Evolutionary conservation across 2,797 vertebrate genomes (phyloP), one percentile per base, ranked within the genome.

Genomic region (Rhinella marina): DNA sequence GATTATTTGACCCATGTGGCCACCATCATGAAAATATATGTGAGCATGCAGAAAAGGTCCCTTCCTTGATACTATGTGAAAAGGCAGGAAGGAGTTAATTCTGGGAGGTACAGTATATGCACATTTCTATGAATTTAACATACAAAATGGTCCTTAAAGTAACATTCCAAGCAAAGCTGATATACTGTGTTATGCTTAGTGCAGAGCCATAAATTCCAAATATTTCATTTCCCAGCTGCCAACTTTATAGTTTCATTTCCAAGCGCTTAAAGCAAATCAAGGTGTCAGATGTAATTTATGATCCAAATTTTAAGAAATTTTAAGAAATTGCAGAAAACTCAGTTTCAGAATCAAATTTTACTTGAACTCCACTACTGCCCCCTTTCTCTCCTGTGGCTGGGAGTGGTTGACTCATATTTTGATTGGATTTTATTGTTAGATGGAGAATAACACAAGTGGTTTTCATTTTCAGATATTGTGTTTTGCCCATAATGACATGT

Each of bases 151-250:
- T 41, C 41, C 41, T 41, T 41, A 41, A 41, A 41, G 41, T 5
- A 41, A 41, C 41, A 41, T 41, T 41, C 41, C 41, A 41, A 41
- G 41, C 41, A 41, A 41, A 41, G 5, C 41, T 41, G 5, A 41
- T 41, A 41, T 41, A 41, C 5, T 41, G 41, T 41, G 41, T 41
- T 41, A 41, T 41, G 41, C 41, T 41, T 41, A 41, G 41, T 41
- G 41, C 41, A 41, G 41, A 41, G 56, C 52, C 54, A 21, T 84
- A 64, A 70, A 29, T 84, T 84, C 82, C 52, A 84, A 41, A 84
- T 72, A 84, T 84, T 84, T 54, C 50, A 73, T 84, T 84, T 84
- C 54, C 17, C 68, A 64, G 72, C 72, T 76, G 72, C 57, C 83
- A 77, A 52, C 14, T 9, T 64, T 62, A 16, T 75, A 16, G 7